Base-by-base conservation (phyloP, 2,113 vertebrate genomes). In the Pipa parva region DNA sequence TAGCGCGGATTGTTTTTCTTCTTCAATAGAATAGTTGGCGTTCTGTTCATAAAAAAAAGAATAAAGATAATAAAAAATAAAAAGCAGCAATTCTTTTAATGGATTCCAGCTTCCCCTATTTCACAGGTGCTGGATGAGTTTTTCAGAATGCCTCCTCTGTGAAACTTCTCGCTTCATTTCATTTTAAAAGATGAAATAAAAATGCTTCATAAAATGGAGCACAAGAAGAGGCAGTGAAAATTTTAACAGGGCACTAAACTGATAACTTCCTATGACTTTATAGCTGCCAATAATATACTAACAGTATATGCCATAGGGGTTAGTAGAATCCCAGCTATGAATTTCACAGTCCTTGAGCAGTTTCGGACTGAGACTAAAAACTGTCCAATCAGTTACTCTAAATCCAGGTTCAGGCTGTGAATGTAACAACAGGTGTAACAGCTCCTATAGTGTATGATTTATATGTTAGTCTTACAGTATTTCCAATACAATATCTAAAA, bases 231-330 rank as follows among this genome's bases (percentile, higher is more conserved):
- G 26, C 28, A 31, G 60, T 21, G 46, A 63, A 50, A 28, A 50
- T 63, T 63, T 63, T 50, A 62, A 63, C 29, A 15, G 29, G 18
- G 28, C 46, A 63, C 60, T 63, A 63, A 63, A 63, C 45, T 10
- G 28, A 63, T 31, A 63, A 63, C 27, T 45, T 63, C 27, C n/a
- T 29, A 22, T 50, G 28, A 63, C 22, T 63, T 63, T 63, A 63
- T 20, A 13, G 46, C 18, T 26, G n/a, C 20, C 27, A 50, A 49
- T 62, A 62, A 29, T 21, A 63, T 63, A 24, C 45, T 27, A 59
- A 26, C 46, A 50, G 49, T 50, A 50, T 63, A 33, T 12, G 28
- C 24, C 24, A 46, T 33, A 18, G 27, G n/a, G 26, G 26, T 31
- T 26, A 49, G 28, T 36, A 29, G 18, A 31, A 50, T 36, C 20